Percentiles rank a stretch among this genome's conserved stretches.
Evolutionary conservation across 1,140 invertebrate genomes (phyloP).

Genomic region (Macrobrachium nipponense): DNA sequence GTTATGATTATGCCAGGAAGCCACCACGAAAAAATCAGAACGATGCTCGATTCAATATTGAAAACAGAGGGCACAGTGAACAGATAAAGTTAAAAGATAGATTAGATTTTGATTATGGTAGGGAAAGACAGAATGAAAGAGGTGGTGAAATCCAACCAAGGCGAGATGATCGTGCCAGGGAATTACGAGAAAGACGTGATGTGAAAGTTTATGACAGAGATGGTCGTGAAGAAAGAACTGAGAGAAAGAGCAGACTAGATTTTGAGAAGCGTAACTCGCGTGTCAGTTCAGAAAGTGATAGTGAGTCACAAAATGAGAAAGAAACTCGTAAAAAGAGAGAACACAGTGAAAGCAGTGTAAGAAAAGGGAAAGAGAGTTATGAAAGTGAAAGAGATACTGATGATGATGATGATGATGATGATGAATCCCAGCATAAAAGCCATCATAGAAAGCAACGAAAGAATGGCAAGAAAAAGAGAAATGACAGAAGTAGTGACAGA

Average conservation of each 20-base stretch:
- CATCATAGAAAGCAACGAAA: background rate
- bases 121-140: background rate
- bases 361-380: background rate
- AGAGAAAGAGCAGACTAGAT: background rate
- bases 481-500: conserved; percentile 4
- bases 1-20: background rate
- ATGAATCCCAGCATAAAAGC: background rate
- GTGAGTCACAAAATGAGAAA: background rate
- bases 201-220: background rate
- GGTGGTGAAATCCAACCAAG: background rate
- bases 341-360: background rate
- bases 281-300: background rate
- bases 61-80: too few relatives aligned
- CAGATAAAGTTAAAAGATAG: too few relatives aligned
- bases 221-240: background rate
- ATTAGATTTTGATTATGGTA: background rate
- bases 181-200: background rate
- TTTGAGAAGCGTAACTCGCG: too few relatives aligned
- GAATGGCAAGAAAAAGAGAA: conserved; percentile 2
- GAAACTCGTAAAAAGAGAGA: background rate
- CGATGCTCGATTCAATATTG: background rate
- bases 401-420: background rate
- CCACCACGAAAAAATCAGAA: background rate
- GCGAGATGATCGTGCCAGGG: background rate
- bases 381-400: background rate